A percentile compares a stretch with the other conserved stretches of the same genome.
phyloP scores from a whole-genome alignment of 2,797 vertebrate genomes.

The Rhodeus uyekii region DNA sequence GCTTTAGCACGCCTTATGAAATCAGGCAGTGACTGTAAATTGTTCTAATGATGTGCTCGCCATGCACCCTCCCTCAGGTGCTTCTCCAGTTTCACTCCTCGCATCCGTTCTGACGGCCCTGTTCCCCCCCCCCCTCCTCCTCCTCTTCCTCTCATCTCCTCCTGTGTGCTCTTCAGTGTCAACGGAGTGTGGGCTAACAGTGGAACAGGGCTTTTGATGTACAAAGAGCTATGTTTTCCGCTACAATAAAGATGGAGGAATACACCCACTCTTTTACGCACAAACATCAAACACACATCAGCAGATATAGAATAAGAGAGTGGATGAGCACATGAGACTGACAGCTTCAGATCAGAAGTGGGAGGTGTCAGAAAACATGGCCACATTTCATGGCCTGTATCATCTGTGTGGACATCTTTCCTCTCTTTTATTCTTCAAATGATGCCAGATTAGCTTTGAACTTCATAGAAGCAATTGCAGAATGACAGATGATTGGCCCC shows the following conservation, averaged over 20 bases:
- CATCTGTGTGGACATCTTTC: conserved; percentile 6
- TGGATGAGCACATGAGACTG: neutral
- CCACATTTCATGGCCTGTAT: neutral
- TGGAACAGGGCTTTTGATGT: conserved; percentile 43
- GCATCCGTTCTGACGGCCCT: conserved; percentile 35
- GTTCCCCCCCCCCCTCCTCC: conserved; percentile 8
- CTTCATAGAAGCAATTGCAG: neutral
- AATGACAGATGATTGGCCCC: neutral
- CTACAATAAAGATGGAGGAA: conserved; percentile 28
- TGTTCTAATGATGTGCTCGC: conserved; percentile 52
- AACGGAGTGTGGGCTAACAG: conserved; percentile 43
- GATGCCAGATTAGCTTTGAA: neutral
- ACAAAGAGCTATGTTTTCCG: conserved; percentile 50
- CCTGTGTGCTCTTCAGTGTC: conserved; percentile 34
- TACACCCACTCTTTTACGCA: conserved; percentile 26
- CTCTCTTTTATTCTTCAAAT: neutral
- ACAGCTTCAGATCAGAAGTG: neutral
- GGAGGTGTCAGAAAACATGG: conserved; percentile 1
- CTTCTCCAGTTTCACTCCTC: conserved; percentile 27
- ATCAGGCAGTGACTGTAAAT: conserved; percentile 52
- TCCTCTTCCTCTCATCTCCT: conserved; percentile 38
- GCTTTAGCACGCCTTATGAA: conserved; percentile 26
- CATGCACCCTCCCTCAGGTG: conserved; percentile 45
- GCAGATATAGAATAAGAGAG: conserved; percentile 18
- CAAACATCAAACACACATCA: conserved; percentile 27